phyloP scores from a whole-genome alignment of 1,140 invertebrate species.

The Drosophila novamexicana region DNA sequence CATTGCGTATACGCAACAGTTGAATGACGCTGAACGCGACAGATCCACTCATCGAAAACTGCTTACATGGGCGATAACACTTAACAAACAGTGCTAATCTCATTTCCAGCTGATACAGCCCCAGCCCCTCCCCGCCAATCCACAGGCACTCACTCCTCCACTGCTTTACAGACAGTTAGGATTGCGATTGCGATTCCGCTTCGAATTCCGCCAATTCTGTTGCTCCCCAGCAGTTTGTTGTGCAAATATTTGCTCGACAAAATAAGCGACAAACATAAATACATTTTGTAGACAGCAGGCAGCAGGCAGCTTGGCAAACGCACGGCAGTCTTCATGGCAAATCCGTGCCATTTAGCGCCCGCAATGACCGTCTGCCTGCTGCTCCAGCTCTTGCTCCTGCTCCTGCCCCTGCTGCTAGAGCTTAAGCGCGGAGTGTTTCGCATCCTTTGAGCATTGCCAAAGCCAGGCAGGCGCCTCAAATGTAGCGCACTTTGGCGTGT shows the following conservation, averaged over 20 bases:
- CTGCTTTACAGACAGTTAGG: not conserved
- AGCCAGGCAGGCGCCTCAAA: conserved; percentile 55
- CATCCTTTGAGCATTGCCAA: conserved; percentile 67
- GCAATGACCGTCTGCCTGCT: conserved; percentile 18
- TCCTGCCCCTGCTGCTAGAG: not conserved
- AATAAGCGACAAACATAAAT: conserved; percentile 78
- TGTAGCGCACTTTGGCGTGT: conserved; percentile 74
- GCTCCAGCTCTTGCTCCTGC: not conserved
- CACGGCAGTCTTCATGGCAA: conserved; percentile 59
- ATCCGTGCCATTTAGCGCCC: conserved; percentile 72
- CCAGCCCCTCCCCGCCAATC: not conserved
- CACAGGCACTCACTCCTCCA: not conserved
- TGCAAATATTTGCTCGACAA: conserved; percentile 74
- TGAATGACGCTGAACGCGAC: conserved; percentile 32
- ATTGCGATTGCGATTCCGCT: conserved; percentile 11
- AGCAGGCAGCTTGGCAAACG: conserved; percentile 9
- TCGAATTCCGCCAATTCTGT: conserved; percentile 17
- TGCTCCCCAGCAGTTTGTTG: conserved; percentile 47
- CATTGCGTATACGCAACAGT: conserved; percentile 62
- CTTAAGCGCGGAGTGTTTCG: conserved; percentile 20
- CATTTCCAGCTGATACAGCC: conserved; percentile 49
- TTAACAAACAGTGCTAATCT: conserved; percentile 77
- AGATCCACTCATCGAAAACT: conserved; percentile 66
- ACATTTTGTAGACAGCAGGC: conserved; percentile 40
- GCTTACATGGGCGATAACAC: conserved; percentile 78